Percentiles rank a stretch among this genome's conserved stretches.
phyloP scores from a whole-genome alignment of 2,888 invertebrate species.

The Venusia cambrica region DNA sequence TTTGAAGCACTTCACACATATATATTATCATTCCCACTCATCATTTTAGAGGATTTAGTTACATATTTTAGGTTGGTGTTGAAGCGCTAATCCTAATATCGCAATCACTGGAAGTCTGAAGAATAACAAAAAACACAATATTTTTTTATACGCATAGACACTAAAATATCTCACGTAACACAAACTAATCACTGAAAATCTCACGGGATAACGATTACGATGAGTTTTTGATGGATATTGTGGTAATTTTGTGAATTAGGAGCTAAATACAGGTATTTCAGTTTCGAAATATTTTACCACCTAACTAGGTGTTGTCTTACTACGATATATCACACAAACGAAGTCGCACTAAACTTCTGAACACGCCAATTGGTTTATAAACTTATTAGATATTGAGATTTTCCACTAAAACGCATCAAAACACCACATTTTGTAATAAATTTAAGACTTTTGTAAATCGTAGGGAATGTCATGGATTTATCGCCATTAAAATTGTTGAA shows the following conservation, averaged over 20 bases:
- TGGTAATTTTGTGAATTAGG: too few relatives aligned
- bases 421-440: conserved; percentile 25
- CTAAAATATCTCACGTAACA: too few relatives aligned
- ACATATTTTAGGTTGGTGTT: too few relatives aligned
- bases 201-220: too few relatives aligned
- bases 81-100: too few relatives aligned
- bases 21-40: too few relatives aligned
- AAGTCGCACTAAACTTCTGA: conserved; percentile 27
- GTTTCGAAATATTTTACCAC: conserved; percentile 23
- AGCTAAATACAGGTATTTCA: not conserved
- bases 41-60: too few relatives aligned
- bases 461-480: conserved; percentile 62
- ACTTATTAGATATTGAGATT: conserved; percentile 38
- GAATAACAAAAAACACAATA: too few relatives aligned
- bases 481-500: conserved; percentile 63
- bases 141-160: too few relatives aligned
- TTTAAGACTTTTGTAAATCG: conserved; percentile 46
- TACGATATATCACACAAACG: conserved; percentile 22
- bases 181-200: too few relatives aligned
- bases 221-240: too few relatives aligned
- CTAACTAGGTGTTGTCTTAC: conserved; percentile 30
- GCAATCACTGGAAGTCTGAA: too few relatives aligned
- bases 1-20: conserved; percentile 5
- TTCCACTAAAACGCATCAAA: conserved; percentile 43
- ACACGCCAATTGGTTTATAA: conserved; percentile 12